These are phyloP conservation scores for Stictonetta naevosa DNA, from an alignment of 2,113 vertebrate genomes.

Conservation along the genomic window DNA sequence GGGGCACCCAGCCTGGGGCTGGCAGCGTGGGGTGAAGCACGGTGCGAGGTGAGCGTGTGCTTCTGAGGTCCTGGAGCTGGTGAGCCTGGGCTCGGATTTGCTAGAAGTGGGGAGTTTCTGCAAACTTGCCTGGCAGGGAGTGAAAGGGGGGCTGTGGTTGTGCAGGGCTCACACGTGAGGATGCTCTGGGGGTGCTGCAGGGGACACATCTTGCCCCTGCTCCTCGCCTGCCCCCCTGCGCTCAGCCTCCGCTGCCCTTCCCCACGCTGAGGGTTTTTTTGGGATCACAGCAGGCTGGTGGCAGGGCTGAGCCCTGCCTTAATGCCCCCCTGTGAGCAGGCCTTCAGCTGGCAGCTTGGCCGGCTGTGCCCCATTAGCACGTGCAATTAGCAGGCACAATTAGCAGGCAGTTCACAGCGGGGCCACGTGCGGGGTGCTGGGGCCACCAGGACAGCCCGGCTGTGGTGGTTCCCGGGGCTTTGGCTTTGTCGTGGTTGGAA, in stretches of 20 bases:
- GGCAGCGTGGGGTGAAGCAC: not conserved
- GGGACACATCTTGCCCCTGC: no score
- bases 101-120: not conserved
- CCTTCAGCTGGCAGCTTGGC: not conserved
- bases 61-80: not conserved
- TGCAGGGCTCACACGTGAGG: not conserved
- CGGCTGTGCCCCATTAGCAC: not conserved
- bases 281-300: not conserved
- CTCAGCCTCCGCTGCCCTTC: not conserved
- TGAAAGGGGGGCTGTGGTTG: not conserved
- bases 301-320: not conserved
- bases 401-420: accelerated
- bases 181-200: not conserved
- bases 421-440: not conserved
- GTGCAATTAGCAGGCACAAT: not conserved
- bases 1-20: no score
- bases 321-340: accelerated
- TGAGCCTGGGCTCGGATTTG: not conserved
- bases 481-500: not conserved
- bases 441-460: not conserved
- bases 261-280: not conserved
- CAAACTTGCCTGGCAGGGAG: not conserved
- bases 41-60: not conserved
- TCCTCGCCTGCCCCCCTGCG: no score
- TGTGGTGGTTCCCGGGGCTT: not conserved